Conservation (phyloP, 2,888 invertebrate genomes). For the Venusia cambrica region DNA sequence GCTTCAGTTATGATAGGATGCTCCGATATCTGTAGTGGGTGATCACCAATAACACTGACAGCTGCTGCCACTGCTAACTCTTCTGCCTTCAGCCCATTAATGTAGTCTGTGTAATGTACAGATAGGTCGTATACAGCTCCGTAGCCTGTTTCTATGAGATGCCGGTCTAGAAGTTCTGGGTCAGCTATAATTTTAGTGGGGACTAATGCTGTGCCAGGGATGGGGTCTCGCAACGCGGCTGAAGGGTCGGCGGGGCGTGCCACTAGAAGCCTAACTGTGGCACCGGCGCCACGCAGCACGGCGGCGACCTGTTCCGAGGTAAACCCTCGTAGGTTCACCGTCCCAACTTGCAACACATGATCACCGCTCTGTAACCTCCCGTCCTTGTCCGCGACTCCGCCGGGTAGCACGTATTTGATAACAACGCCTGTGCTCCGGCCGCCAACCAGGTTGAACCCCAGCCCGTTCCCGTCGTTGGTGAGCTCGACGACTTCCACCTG, state of each 20-base stretch:
- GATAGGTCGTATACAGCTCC: slow-evolving; percentile 79
- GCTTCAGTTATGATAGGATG: slow-evolving; percentile 58
- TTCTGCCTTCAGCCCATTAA: slow-evolving; percentile 60
- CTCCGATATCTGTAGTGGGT: slow-evolving; percentile 64
- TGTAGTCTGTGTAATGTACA: slow-evolving; percentile 63
- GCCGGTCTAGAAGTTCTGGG: slow-evolving; percentile 93
- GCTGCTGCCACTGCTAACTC: slow-evolving; percentile 62
- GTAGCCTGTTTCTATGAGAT: slow-evolving; percentile 89
- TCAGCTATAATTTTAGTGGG: slow-evolving; percentile 95
- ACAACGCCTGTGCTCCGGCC: slow-evolving; percentile 99
- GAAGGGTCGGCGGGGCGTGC: slow-evolving; percentile 96
- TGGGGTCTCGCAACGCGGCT: slow-evolving; percentile 87
- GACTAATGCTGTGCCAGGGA: slow-evolving; percentile 93
- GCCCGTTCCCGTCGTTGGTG: slow-evolving; percentile 97
- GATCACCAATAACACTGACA: slow-evolving; percentile 70
- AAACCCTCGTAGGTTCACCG: slow-evolving; percentile 97
- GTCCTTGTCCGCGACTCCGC: slow-evolving; percentile 98
- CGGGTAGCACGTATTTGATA: slow-evolving; percentile 97
- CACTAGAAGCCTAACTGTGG: slow-evolving; percentile 93
- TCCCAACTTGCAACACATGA: slow-evolving; percentile 97
- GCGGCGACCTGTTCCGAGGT: slow-evolving; percentile 94
- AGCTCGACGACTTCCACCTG: slow-evolving; percentile 99
- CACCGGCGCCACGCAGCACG: slow-evolving; percentile 87
- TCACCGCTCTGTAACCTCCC: slow-evolving; percentile 97
- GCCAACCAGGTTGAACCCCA: slow-evolving; percentile 99